These are phyloP conservation scores for Melieria omissa DNA, from an alignment of 2,888 invertebrate species.

Conservation along the genomic window DNA sequence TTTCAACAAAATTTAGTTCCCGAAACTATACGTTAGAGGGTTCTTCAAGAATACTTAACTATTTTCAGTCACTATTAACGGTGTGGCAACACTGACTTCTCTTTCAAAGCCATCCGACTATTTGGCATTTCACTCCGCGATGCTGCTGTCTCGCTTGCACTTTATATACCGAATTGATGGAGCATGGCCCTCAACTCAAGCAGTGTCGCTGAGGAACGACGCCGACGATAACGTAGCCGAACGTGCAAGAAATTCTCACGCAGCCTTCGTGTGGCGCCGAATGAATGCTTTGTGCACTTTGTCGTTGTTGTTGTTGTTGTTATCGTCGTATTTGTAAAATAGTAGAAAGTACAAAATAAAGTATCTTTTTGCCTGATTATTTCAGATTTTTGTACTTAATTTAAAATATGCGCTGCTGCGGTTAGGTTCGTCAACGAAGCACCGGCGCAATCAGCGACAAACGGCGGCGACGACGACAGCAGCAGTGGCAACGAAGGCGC, in stretches of 20 bases:
- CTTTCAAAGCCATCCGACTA: no score
- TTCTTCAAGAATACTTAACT: no score
- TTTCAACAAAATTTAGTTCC: no score
- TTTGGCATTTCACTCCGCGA: no score
- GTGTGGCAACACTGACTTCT: no score
- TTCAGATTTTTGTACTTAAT: constrained; percentile 48
- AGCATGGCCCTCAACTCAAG: no score
- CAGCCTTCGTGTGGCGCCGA: not conserved
- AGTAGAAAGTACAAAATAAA: constrained; percentile 34
- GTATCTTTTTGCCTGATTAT: constrained; percentile 42
- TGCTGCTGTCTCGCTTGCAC: not conserved
- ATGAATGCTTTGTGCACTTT: constrained; percentile 13
- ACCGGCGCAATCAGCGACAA: constrained; percentile 8
- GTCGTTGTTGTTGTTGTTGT: constrained; percentile 18
- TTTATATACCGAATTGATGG: constrained; percentile 18
- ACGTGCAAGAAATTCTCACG: not conserved
- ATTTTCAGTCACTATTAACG: no score
- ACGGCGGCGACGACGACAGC: not conserved
- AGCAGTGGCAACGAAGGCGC: constrained; percentile 19
- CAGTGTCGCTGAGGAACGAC: not conserved
- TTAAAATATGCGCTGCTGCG: constrained; percentile 45
- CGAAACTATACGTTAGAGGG: no score
- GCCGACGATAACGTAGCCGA: not conserved
- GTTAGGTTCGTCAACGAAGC: constrained; percentile 36
- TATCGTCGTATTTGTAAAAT: constrained; percentile 32